Evolutionary conservation across 2,797 vertebrate species (phyloP).

Genomic region (Carduelis carduelis): DNA sequence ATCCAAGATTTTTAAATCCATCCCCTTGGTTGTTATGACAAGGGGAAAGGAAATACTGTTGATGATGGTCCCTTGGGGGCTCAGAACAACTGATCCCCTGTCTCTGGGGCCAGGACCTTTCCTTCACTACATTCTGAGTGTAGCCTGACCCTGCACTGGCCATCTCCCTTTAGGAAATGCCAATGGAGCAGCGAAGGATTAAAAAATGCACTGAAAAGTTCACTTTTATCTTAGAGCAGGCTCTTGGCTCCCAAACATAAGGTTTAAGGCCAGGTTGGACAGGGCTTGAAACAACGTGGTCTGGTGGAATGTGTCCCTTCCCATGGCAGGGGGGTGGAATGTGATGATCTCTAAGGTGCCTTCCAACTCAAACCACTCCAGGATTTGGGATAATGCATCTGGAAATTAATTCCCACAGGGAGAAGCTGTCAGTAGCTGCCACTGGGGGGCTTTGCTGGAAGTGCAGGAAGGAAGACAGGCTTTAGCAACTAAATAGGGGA

Average conservation of each 20-base stretch:
- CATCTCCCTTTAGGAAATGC: neutral
- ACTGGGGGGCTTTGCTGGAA: neutral
- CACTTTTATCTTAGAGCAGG: neutral
- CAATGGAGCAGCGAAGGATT: neutral
- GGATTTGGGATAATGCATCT: neutral
- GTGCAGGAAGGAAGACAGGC: neutral
- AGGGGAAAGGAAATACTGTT: neutral
- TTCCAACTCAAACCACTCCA: neutral
- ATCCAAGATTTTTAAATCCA: neutral
- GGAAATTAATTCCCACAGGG: neutral
- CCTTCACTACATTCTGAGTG: rapidly evolving
- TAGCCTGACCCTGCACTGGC: neutral
- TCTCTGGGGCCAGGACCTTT: neutral
- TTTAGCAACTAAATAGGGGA: neutral
- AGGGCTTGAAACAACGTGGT: neutral
- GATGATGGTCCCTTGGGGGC: neutral
- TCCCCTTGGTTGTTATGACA: neutral
- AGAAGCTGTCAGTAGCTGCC: neutral
- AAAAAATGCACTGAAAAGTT: neutral
- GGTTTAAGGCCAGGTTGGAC: neutral
- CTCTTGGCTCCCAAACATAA: neutral
- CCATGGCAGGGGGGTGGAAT: neutral
- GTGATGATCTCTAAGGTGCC: neutral
- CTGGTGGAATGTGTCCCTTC: neutral
- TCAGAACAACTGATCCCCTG: neutral